These are phyloP conservation scores for Nemapogon koenigi DNA, from an alignment of 2,888 invertebrate genomes.

Conservation along the genomic window DNA sequence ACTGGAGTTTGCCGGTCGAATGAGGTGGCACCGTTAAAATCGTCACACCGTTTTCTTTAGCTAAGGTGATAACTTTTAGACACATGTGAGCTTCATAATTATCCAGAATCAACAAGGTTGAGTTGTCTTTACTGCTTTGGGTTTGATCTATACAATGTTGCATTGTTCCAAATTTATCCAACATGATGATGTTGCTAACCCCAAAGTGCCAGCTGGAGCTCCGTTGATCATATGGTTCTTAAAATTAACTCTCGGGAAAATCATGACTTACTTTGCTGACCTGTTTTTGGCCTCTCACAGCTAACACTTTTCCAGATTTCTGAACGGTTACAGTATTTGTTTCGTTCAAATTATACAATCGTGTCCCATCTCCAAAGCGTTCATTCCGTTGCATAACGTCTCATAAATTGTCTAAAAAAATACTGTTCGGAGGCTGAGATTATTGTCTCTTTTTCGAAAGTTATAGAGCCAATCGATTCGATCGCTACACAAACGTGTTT, in stretches of 20 bases:
- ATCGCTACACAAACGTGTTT: too few relatives aligned
- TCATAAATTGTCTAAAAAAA: background rate
- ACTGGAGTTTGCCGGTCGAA: constrained; percentile 1
- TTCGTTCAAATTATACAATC: constrained; percentile 27
- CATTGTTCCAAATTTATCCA: background rate
- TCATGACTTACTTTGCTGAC: constrained; percentile 2
- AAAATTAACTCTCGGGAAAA: background rate
- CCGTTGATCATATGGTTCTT: constrained; percentile 1
- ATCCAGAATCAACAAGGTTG: background rate
- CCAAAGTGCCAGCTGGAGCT: constrained; percentile 1
- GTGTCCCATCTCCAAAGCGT: constrained; percentile 18
- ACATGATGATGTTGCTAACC: background rate
- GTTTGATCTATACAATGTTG: constrained; percentile 1
- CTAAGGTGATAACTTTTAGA: background rate
- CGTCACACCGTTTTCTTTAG: constrained; percentile 3
- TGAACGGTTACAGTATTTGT: constrained; percentile 27
- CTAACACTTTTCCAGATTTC: constrained; percentile 26
- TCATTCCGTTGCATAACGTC: constrained; percentile 1
- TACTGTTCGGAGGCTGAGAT: too few relatives aligned
- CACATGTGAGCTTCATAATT: constrained; percentile 4
- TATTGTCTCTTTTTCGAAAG: too few relatives aligned
- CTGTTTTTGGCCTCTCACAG: constrained; percentile 12
- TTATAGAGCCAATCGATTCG: too few relatives aligned
- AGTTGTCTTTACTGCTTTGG: constrained; percentile 3
- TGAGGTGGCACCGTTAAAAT: constrained; percentile 1